phyloP scores from a whole-genome alignment of 2,888 invertebrate species.

The Cephus pygmeus region DNA sequence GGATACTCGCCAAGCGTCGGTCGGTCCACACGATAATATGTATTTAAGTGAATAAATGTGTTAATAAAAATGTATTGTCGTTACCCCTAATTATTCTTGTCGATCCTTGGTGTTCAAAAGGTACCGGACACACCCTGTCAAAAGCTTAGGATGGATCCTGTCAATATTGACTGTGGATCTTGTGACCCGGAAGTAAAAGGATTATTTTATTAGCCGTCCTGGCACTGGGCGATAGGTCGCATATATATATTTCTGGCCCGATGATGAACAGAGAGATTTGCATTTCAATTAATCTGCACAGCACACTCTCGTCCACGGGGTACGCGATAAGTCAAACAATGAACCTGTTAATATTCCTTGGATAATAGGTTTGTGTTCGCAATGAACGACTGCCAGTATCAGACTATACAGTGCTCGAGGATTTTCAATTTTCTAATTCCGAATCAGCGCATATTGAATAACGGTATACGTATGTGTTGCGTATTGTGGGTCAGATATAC shows the following conservation, averaged over 20 bases:
- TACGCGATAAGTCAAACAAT: neutral
- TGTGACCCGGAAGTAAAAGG: neutral
- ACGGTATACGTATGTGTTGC: neutral
- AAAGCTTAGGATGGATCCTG: neutral
- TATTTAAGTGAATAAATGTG: neutral
- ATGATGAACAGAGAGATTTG: neutral
- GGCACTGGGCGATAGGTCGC: neutral
- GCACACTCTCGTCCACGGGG: neutral
- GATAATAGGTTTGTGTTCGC: neutral
- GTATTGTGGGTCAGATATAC: neutral
- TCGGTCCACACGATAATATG: neutral
- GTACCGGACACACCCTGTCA: neutral
- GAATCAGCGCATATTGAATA: neutral
- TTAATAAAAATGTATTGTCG: constrained; percentile 6
- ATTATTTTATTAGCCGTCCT: neutral
- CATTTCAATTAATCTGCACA: neutral
- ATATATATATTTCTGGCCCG: neutral
- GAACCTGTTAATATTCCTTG: neutral
- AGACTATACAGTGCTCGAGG: neutral
- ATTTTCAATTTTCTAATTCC: neutral
- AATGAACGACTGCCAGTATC: neutral
- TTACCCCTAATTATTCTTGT: neutral
- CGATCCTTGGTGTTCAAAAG: neutral
- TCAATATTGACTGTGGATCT: neutral
- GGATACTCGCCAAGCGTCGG: constrained; percentile 1